Evolutionary conservation across 2,888 invertebrate genomes (phyloP).

Genomic region (Drosophila anomalipes): DNA sequence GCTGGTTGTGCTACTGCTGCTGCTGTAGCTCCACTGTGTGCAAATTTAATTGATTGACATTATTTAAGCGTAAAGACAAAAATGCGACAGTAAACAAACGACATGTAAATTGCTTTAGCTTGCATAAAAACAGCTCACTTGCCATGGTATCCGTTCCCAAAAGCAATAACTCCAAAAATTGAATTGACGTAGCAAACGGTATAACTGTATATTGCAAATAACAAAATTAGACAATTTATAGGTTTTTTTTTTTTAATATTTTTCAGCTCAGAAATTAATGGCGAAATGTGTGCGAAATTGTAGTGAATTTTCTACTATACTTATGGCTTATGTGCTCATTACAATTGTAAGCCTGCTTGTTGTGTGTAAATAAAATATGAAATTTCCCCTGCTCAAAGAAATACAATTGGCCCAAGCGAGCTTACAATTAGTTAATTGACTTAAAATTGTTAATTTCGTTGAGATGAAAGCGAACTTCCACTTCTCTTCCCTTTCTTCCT

Average conservation of each 20-base stretch:
- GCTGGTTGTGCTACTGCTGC: neutral
- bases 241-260: neutral
- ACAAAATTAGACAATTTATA: neutral
- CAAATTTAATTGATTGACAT: conserved; percentile 61
- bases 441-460: conserved; percentile 47
- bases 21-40: conserved; percentile 15
- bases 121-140: conserved; percentile 4
- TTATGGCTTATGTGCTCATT: neutral
- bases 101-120: conserved; percentile 53
- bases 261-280: neutral
- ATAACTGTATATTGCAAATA: too few relatives aligned
- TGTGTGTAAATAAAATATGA: conserved; percentile 47
- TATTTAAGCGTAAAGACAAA: conserved; percentile 51
- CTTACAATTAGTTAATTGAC: conserved; percentile 71
- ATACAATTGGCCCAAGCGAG: conserved; percentile 7
- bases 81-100: conserved; percentile 54
- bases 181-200: neutral
- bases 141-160: neutral
- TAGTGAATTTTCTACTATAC: neutral
- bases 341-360: neutral
- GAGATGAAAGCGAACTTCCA: conserved; percentile 62
- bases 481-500: conserved; percentile 7
- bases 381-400: conserved; percentile 23
- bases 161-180: conserved; percentile 12
- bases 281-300: neutral